Conservation (phyloP, 2,113 vertebrate genomes). For the Eulacestoma nigropectus region DNA sequence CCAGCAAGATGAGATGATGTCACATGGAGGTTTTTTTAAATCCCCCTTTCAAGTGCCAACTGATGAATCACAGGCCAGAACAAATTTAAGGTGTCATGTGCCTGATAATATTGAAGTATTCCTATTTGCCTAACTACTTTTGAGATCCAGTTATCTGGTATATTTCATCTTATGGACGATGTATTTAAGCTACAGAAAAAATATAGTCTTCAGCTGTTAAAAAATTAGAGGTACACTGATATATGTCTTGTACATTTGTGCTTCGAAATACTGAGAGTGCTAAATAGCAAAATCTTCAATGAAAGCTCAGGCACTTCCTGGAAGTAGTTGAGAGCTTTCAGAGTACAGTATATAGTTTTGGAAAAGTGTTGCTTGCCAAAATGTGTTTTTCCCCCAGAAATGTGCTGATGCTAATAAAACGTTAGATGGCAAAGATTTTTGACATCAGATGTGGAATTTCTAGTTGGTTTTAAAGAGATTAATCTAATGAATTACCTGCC, state of each 20-base stretch:
- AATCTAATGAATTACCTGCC: neutral
- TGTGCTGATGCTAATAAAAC: neutral
- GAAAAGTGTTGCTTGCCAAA: neutral
- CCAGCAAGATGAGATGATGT: neutral
- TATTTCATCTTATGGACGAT: neutral
- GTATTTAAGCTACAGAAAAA: neutral
- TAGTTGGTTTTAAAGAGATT: neutral
- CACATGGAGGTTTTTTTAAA: neutral
- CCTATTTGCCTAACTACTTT: neutral
- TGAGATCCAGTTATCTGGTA: neutral
- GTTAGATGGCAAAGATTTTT: neutral
- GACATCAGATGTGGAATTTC: neutral
- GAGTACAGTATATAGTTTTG: neutral
- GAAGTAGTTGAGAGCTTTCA: neutral
- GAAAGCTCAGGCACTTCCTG: neutral
- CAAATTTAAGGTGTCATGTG: neutral
- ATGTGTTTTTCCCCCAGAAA: neutral
- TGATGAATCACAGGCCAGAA: neutral
- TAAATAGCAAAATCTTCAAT: neutral
- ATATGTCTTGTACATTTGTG: neutral
- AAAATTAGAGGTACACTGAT: neutral
- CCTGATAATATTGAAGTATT: neutral
- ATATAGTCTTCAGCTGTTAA: neutral
- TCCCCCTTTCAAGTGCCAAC: neutral
- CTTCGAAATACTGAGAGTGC: neutral